Conservation (phyloP, 1,140 invertebrate species). For the Aradophagus sp. region DNA sequence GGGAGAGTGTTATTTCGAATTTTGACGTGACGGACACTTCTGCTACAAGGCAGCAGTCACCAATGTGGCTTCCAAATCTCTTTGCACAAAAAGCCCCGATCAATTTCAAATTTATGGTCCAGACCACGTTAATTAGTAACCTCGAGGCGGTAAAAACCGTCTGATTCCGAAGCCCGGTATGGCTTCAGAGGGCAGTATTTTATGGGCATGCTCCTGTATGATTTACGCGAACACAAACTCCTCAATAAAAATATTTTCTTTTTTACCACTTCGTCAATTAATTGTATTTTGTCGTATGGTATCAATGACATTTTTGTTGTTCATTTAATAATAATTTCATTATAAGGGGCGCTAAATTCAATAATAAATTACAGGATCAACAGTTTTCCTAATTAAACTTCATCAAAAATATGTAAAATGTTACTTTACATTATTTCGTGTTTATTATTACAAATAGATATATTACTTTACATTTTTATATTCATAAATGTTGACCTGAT, state of each 20-base stretch:
- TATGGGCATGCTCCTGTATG: constrained; percentile 44
- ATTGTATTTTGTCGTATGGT: constrained; percentile 16
- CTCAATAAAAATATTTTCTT: constrained; percentile 44
- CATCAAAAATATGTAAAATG: too few relatives aligned
- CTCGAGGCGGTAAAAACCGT: constrained; percentile 54
- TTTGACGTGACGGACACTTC: constrained; percentile 36
- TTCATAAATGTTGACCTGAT: too few relatives aligned
- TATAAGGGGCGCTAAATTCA: too few relatives aligned
- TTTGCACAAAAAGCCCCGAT: constrained; percentile 64
- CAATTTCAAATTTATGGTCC: constrained; percentile 68
- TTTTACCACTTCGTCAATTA: constrained; percentile 31
- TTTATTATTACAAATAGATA: too few relatives aligned
- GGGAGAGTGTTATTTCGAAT: constrained; percentile 28
- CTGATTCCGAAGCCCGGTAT: constrained; percentile 32
- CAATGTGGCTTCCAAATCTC: constrained; percentile 58
- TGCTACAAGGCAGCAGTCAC: constrained; percentile 38
- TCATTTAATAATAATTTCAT: constrained; percentile 8
- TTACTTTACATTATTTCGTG: too few relatives aligned
- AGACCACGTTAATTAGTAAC: constrained; percentile 68
- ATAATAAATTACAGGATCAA: too few relatives aligned
- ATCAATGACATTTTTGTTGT: constrained; percentile 15
- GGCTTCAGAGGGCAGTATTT: constrained; percentile 39
- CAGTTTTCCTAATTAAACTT: too few relatives aligned
- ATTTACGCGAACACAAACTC: constrained; percentile 43
- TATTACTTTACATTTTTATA: too few relatives aligned